These are phyloP conservation scores for Philotrypesis tridentata DNA, from an alignment of 1,140 invertebrate species.

Conservation along the genomic window DNA sequence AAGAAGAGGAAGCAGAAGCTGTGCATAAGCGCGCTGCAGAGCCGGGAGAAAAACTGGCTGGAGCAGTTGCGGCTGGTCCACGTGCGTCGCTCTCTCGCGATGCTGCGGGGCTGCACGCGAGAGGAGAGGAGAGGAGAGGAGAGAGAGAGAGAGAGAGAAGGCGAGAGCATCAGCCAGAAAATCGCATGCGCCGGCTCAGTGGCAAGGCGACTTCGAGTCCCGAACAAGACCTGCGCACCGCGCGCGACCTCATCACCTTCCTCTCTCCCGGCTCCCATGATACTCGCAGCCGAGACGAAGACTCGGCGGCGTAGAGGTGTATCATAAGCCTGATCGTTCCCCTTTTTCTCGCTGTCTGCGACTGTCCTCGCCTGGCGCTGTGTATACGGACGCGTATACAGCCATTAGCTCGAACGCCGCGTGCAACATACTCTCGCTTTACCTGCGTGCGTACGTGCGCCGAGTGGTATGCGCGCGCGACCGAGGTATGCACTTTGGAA, in stretches of 20 bases:
- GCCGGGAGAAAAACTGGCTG: neutral
- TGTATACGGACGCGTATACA: neutral
- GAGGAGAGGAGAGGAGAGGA: neutral
- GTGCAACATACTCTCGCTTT: neutral
- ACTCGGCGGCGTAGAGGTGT: neutral
- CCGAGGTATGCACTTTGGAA: neutral
- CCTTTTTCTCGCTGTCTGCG: too few relatives aligned
- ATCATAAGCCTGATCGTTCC: too few relatives aligned
- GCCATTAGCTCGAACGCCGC: neutral
- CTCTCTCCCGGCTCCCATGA: too few relatives aligned
- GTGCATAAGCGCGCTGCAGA: neutral
- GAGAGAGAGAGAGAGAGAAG: too few relatives aligned
- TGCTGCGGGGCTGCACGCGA: neutral
- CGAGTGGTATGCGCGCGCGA: neutral
- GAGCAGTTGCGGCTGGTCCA: neutral
- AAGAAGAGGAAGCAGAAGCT: neutral
- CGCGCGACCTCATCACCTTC: neutral
- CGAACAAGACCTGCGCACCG: neutral
- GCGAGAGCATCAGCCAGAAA: neutral
- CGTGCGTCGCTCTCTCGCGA: constrained; percentile 2
- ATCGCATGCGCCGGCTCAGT: neutral
- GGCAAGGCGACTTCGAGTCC: neutral
- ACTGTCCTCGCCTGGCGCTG: too few relatives aligned
- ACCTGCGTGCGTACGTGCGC: neutral
- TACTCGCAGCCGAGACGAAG: neutral